Base-by-base conservation (phyloP, 2,113 vertebrate genomes). In the Oophaga pumilio region DNA sequence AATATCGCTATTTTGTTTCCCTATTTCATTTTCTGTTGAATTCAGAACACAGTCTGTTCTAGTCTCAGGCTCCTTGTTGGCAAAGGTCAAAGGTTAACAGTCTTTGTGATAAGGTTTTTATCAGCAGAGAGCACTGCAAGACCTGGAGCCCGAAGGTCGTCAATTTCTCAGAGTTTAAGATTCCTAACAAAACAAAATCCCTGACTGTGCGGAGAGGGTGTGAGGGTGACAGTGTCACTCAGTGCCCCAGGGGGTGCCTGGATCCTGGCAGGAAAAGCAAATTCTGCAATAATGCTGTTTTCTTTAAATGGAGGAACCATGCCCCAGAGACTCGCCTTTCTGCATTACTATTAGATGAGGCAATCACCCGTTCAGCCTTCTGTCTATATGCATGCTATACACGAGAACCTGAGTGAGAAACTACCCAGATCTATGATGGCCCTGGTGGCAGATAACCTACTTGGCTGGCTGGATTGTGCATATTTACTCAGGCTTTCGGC, bases 161-260 rank as follows among this genome's bases (percentile, higher is more conserved):
- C 13, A 64, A 80, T 80, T 87, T 69, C 76, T 71, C 76, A 80
- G 76, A 80, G 85, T 87, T 87, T 87, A 80, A 71, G 76, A 71
- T 87, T 87, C 76, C 76, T 86, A 86, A 86, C 76, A 86, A 86
- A 86, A 87, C 85, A 86, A 79, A 86, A 79, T 69, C 76, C 76
- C 71, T 76, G 53, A 77, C 53, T 71, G 64, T 52, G 85, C 6
- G 26, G 11, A 66, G 76, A 78, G 59, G 60, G 85, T 71, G 85
- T 80, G 76, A 78, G 59, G 60, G 85, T 80, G 85, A 87, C 85
- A 81, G 60, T 71, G 76, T 87, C 76, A 80, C 76, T 85, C 57
- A 66, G 22, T 78, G 43, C 74, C 60, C 85, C 49, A 66, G 76
- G 82, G 82, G 64, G 13, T 50, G 62, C 52, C 22, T 28, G 68